Evolutionary conservation across 2,113 vertebrate genomes (phyloP).

Genomic region (Nannospalax galili): DNA sequence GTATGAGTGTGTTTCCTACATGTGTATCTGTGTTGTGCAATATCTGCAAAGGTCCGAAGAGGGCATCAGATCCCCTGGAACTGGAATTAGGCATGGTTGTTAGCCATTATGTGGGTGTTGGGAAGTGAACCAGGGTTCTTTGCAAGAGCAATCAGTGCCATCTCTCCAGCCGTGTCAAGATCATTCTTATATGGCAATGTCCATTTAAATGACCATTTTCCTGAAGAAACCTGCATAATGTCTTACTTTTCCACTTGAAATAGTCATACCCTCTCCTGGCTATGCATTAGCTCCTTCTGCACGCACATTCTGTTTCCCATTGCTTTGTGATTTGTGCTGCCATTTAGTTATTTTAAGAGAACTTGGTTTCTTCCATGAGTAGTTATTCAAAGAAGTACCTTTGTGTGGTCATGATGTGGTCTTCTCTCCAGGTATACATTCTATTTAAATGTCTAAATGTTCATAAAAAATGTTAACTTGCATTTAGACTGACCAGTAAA

Average conservation of each 20-base stretch:
- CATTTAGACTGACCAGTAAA: conserved; percentile 11
- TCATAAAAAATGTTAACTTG: background rate
- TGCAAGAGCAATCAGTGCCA: too few species aligned
- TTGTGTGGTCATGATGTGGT: background rate
- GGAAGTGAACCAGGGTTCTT: too few species aligned
- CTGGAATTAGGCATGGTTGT: too few species aligned
- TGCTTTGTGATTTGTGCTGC: background rate
- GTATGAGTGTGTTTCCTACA: too few species aligned
- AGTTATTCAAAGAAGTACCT: background rate
- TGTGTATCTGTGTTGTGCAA: too few species aligned
- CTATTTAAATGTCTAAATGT: conserved; percentile 11
- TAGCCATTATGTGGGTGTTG: too few species aligned
- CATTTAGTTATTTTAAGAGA: background rate
- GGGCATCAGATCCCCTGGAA: too few species aligned
- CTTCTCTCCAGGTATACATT: conserved; percentile 26
- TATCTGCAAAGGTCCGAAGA: too few species aligned
- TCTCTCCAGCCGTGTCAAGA: too few species aligned
- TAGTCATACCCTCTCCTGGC: background rate
- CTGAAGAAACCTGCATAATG: background rate
- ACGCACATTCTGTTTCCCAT: background rate
- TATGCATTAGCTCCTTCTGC: fast-evolving
- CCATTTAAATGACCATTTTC: background rate
- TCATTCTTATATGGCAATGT: background rate
- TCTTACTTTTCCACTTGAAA: background rate
- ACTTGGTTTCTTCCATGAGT: background rate